Percentiles rank a stretch among this genome's conserved stretches.
These are phyloP conservation scores for Bursaphelenchus okinawaensis DNA, from an alignment of 2,888 invertebrate genomes.

Conservation along the genomic window DNA sequence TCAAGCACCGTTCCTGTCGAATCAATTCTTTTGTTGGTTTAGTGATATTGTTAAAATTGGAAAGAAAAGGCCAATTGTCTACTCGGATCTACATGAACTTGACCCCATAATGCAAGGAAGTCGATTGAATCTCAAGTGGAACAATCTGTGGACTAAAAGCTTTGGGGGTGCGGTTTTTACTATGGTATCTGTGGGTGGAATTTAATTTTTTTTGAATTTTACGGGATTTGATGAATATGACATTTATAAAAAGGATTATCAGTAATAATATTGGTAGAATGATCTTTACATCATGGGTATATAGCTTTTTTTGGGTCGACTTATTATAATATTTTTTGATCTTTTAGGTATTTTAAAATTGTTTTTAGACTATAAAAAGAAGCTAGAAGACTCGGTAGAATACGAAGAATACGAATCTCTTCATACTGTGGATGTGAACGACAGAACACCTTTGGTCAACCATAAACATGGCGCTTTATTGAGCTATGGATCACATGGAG, in stretches of 20 bases:
- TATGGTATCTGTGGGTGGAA: too few species aligned
- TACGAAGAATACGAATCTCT: slow-evolving; percentile 11
- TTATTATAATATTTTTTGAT: too few species aligned
- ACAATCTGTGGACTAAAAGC: slow-evolving; percentile 13
- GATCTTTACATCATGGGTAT: too few species aligned
- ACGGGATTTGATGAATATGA: too few species aligned
- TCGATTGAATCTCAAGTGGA: slow-evolving; percentile 39
- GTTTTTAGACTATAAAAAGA: slow-evolving; percentile 3
- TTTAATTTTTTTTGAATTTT: neutral
- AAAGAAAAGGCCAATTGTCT: slow-evolving; percentile 36
- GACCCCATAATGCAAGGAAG: slow-evolving; percentile 39
- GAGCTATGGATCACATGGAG: slow-evolving; percentile 9
- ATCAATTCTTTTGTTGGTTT: slow-evolving; percentile 50
- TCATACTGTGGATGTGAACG: neutral
- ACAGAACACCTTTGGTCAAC: slow-evolving; percentile 1
- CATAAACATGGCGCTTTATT: neutral
- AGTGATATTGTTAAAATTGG: slow-evolving; percentile 38
- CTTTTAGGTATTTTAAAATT: too few species aligned
- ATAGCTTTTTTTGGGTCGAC: too few species aligned
- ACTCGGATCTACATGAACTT: slow-evolving; percentile 47
- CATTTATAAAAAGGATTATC: too few species aligned
- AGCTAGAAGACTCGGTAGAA: neutral
- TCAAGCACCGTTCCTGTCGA: slow-evolving; percentile 45
- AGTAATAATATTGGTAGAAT: too few species aligned
- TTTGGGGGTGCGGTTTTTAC: too few species aligned